phyloP scores from a whole-genome alignment of 2,797 vertebrate genomes.

The Aythya fuligula region DNA sequence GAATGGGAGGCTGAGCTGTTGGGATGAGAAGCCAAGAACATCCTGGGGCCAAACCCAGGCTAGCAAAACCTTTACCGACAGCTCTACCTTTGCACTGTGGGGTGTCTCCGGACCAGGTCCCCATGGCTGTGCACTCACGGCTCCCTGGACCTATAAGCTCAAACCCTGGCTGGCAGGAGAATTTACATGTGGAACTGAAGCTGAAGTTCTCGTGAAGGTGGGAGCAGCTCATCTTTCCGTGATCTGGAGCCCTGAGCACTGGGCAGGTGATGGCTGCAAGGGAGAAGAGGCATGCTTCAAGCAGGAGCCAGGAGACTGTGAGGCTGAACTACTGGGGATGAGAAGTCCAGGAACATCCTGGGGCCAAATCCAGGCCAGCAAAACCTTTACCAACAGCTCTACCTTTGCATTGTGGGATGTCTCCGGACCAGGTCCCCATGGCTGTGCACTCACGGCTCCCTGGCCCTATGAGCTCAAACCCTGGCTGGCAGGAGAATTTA shows the following conservation, averaged over 20 bases:
- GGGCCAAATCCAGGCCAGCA: background rate
- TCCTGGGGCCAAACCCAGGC: fast-evolving
- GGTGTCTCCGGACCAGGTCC: background rate
- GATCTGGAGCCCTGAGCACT: no score
- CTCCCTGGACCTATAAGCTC: slow-evolving; percentile 22
- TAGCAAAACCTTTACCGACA: background rate
- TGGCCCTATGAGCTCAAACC: slow-evolving; percentile 61
- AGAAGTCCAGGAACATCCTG: background rate
- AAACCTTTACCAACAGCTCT: background rate
- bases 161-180: slow-evolving; percentile 53
- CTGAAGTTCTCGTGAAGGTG: no score
- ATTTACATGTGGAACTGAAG: no score
- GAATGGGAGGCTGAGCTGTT: fast-evolving
- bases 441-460: slow-evolving; percentile 57
- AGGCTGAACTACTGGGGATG: no score
- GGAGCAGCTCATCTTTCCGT: no score
- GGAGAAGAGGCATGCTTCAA: background rate
- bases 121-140: slow-evolving; percentile 55
- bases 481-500: slow-evolving; percentile 55
- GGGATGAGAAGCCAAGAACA: background rate
- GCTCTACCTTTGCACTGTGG: background rate
- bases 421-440: slow-evolving; percentile 16
- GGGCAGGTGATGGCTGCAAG: no score
- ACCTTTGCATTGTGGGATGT: background rate
- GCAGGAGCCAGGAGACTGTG: background rate